Percentiles rank a stretch among this genome's conserved stretches.
Evolutionary conservation across 2,797 vertebrate genomes (phyloP).

Genomic region (Acanthis flammea): DNA sequence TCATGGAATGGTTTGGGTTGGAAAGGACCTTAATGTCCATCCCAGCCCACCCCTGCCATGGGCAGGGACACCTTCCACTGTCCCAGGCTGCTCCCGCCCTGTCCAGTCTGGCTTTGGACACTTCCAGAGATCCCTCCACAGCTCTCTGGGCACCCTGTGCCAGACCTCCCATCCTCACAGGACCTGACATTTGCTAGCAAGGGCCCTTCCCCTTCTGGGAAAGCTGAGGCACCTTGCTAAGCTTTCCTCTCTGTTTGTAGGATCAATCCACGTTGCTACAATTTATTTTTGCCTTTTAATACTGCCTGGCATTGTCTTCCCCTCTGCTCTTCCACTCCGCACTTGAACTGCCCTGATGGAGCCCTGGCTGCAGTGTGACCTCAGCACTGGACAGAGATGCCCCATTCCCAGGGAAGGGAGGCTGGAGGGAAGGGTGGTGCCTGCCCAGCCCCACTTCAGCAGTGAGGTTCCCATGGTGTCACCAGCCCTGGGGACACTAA

Average conservation of each 20-base stretch:
- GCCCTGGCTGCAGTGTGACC: fast-evolving
- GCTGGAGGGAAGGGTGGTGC: neutral
- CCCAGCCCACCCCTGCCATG: no score
- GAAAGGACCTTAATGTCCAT: neutral
- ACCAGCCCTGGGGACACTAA: neutral
- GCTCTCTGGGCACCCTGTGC: neutral
- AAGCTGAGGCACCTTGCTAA: neutral
- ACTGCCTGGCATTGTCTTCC: neutral
- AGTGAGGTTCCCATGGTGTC: neutral
- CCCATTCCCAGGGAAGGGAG: neutral
- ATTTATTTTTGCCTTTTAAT: neutral
- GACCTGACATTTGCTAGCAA: fast-evolving
- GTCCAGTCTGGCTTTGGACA: neutral
- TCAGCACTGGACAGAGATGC: fast-evolving
- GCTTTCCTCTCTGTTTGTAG: neutral
- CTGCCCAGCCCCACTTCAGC: neutral
- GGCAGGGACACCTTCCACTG: neutral
- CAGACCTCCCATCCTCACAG: neutral
- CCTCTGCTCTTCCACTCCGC: neutral
- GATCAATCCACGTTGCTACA: fast-evolving
- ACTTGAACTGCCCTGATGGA: fast-evolving
- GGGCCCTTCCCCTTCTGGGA: neutral
- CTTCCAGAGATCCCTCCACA: neutral
- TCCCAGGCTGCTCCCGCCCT: neutral
- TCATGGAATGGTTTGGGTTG: neutral